These are phyloP conservation scores for Caenorhabditis briggsae DNA, from an alignment of 1,140 invertebrate genomes.

Conservation along the genomic window DNA sequence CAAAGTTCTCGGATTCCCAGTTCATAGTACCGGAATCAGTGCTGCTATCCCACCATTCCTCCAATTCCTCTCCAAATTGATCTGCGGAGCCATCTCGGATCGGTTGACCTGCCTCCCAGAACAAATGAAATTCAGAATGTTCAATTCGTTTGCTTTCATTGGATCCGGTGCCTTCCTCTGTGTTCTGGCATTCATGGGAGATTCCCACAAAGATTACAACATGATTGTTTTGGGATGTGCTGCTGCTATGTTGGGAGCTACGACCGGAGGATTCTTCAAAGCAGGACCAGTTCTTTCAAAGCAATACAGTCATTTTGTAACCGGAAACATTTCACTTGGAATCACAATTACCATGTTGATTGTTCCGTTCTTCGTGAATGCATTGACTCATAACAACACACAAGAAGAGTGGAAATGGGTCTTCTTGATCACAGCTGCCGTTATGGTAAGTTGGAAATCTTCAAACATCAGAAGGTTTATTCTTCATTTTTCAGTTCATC, in stretches of 20 bases:
- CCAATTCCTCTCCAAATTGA: slow-evolving; percentile 73
- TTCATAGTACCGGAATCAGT: slow-evolving; percentile 73
- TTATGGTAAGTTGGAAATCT: slow-evolving; percentile 60
- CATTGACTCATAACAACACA: slow-evolving; percentile 73
- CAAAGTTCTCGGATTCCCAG: slow-evolving; percentile 72
- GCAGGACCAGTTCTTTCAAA: slow-evolving; percentile 75
- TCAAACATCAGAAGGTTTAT: neutral
- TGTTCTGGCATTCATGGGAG: slow-evolving; percentile 72
- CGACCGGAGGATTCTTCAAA: slow-evolving; percentile 77
- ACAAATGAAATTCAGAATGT: slow-evolving; percentile 74
- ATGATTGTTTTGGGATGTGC: slow-evolving; percentile 70
- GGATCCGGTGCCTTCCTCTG: slow-evolving; percentile 69
- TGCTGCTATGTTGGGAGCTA: slow-evolving; percentile 73
- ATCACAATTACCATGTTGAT: slow-evolving; percentile 76
- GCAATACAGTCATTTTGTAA: slow-evolving; percentile 76
- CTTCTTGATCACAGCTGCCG: slow-evolving; percentile 69
- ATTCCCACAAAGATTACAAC: slow-evolving; percentile 66
- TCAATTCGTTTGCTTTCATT: slow-evolving; percentile 76
- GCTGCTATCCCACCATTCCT: slow-evolving; percentile 75
- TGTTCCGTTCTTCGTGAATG: slow-evolving; percentile 71
- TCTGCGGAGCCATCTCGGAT: slow-evolving; percentile 68
- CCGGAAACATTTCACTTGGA: slow-evolving; percentile 74
- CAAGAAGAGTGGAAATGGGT: slow-evolving; percentile 74
- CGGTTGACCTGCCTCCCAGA: slow-evolving; percentile 72
- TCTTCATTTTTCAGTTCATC: slow-evolving; percentile 44